Evolutionary conservation across 1,140 invertebrate genomes (phyloP), one percentile per base, ranked within the genome.

Genomic region (Lycorma delicatula): DNA sequence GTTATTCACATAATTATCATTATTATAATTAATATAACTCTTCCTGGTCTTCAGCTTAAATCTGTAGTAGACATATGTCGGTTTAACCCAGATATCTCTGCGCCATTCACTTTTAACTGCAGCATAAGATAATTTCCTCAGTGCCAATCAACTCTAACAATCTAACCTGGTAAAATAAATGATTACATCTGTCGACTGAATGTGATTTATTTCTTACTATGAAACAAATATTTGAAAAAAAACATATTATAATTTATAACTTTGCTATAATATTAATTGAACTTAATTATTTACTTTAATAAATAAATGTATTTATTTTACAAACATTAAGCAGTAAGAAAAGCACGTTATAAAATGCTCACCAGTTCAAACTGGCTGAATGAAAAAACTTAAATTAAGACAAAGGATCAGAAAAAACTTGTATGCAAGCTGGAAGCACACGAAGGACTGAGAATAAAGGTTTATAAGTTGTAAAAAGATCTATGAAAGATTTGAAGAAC

Each of bases 121-220:
- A n/a, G 41, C 41, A 44, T 44, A 44, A 44, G 41, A 44, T 22
- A 44, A 44, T 44, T 44, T 44, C 41, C 41, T 44, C 16, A 44
- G 23, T 20, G 41, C 16, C 23, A 44, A 44, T 44, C 41, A 16
- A 44, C 4, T 44, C 23, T 44, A 9, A 44, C n/a, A n/a, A n/a
- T n/a, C 41, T 16, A 44, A 44, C 5, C 16, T 20, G 41, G 23
- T 44, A 22, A 3, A 38, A 38, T 13, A 38, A 18, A 38, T 13
- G 20, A 18, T 7, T 3, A 38, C 20, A 38, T 38, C 20, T 7
- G 2, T 18, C 20, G 36, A 38, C 20, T 38, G 13, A 38, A 3
- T 38, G 7, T 38, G 36, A 38, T 38, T 38, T 38, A 18, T 2
- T 38, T 38, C 13, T 2, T 7, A 3, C 20, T 38, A 18, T n/a